Base-by-base conservation (phyloP, 1,140 invertebrate species). In the Oscheius sp. region DNA sequence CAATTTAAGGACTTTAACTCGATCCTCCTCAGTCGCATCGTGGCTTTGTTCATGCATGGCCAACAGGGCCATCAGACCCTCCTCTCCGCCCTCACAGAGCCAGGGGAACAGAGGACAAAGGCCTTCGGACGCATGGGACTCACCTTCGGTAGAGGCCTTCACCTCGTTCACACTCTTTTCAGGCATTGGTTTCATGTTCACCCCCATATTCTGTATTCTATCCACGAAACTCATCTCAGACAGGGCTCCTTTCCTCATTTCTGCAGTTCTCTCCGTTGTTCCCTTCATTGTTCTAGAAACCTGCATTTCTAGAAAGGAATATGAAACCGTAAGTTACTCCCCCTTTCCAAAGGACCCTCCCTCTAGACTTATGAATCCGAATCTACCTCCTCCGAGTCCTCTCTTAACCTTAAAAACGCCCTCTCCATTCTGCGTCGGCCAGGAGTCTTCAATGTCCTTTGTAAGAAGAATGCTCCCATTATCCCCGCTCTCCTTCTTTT, bases 81-180 rank as follows among this genome's bases (percentile, higher is more conserved):
- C 10, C 31, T 76, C 15, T 76, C 75, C n/a, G 63, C 73, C 28
- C 46, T 76, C 2, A 76, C 75, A 15, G 10, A 36, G 26, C 75
- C 75, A 29, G 75, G 75, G 46, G 38, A 76, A 36, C 74, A 76
- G 34, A 46, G 75, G 38, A 76, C 75, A 26, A 75, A 58, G 28
- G 75, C 75, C 15, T 76, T 76, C 28, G 75, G 75, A 34, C 26
- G 75, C 23, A 76, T 76, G 75, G 75, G 75, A 3, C 68, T 76
- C 4, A 76, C 75, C 20, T 76, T 76, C 63, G 75, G 68, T 68
- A 68, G 29, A 13, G 7, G 29, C 3, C 36, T 63, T 32, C 31
- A 63, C 23, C 29, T 20, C 13, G 55, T 26, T 23, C 55, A 26
- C n/a, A n/a, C 23, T 31, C 13, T 31, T 15, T 68, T 63, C 13